Evolutionary conservation across 2,113 vertebrate genomes (phyloP), one percentile per base, ranked within the genome.

Genomic region (Epinephelus moara): DNA sequence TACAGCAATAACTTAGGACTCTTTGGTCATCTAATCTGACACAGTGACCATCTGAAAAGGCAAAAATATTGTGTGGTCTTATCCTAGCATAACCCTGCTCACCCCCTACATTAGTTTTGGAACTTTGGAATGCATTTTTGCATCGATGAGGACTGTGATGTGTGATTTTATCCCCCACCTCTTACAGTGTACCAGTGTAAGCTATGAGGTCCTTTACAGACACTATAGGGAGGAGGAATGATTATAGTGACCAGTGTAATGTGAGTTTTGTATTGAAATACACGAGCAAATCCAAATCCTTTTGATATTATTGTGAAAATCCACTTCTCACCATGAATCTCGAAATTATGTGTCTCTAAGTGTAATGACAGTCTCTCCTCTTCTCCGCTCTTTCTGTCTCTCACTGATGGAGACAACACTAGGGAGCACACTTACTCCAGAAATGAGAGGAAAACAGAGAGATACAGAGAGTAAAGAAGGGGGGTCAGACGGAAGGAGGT

Each of bases 381-480:
- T 45, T 18, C 69, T 47, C 67, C 42, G 8, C 47, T 59, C 23
- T 50, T 19, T 19, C 25, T 47, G 27, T 49, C 15, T 79, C 61
- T 78, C 73, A 49, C 50, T 6, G 40, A 79, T 60, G 76, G 72
- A 85, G 64, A 80, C 81, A 64, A 95, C 95, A 93, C 95, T 95
- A 95, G 95, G 91, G 95, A 95, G 94, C 95, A 95, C 83, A 93
- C 92, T 94, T 91, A 90, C 94, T 91, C 94, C 91, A 95, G 85
- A 75, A 92, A 95, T 94, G 82, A 89, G 71, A 87, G 79, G 62
- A 75, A 12, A 64, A 78, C 56, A 2, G 77, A 73, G 45, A 19
- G 56, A 75, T 63, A 79, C 12, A 42, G 27, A 47, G 57, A 52
- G 47, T 15, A 6, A 6, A 18, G 62, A 25, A 25, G 63, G 45